Base-by-base conservation (phyloP, 2,113 vertebrate species). In the Maccullochella peelii region DNA sequence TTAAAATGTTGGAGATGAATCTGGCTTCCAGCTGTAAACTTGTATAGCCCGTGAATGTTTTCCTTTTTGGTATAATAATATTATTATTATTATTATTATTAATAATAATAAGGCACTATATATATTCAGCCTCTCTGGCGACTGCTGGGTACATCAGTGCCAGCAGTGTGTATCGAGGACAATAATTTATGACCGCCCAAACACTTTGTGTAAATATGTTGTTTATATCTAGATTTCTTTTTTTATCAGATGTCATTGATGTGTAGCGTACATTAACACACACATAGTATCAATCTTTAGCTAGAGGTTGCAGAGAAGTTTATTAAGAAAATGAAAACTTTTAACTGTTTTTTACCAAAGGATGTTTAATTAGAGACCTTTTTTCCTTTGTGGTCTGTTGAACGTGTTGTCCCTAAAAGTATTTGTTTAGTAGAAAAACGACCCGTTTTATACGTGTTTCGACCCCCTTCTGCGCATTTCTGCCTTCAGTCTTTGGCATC, bases 121-220 rank as follows among this genome's bases (percentile, higher is more conserved):
- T 52, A 54, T 38, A 63, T 69, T 54, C 73, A 79, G 74, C 83
- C 75, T 82, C 54, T 88, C 70, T 80, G 59, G 59, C 68, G 62
- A 23, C 77, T 79, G 70, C 72, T 76, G 83, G 78, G 47, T 80
- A 62, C 58, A 84, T 88, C 79, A 65, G 49, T 79, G 80, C 85
- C 89, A 92, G 75, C 86, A 71, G 70, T 87, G 79, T 86, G 86
- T 83, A 77, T 91, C 42, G 27, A 90, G 79, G 82, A 71, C 77
- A 87, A 36, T 89, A 91, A 92, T 86, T 93, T 88, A 92, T 88
- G 88, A 89, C 80, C 79, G 82, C 87, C 84, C 84, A 85, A 86
- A 89, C 85, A 69, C 55, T 73, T 80, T 59, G 30, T 96, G 94
- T 95, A 95, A 95, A 95, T 95, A 95, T 86, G 70, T 79, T 94